phyloP scores from a whole-genome alignment of 2,797 vertebrate species.

The Sebastiscus albofasciatus region DNA sequence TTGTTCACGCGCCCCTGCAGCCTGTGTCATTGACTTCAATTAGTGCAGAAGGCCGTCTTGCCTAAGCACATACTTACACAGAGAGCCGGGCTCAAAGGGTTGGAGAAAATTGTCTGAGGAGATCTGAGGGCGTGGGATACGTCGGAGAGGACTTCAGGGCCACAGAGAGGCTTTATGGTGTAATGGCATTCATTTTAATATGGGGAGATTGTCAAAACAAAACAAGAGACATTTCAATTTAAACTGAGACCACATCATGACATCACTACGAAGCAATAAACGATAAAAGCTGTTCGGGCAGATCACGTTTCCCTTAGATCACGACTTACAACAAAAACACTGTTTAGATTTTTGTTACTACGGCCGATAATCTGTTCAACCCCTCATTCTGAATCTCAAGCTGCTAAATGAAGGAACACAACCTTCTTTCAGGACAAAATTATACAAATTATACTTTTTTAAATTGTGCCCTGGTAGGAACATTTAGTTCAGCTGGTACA shows the following conservation, averaged over 20 bases:
- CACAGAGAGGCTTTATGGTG: background rate
- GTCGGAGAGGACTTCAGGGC: background rate
- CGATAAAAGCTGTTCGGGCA: background rate
- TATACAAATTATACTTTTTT: background rate
- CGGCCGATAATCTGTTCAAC: background rate
- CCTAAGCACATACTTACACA: constrained; percentile 71
- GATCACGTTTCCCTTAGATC: constrained; percentile 1
- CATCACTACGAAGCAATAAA: background rate
- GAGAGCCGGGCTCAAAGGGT: constrained; percentile 62
- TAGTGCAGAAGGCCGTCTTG: constrained; percentile 71
- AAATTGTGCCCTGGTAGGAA: background rate
- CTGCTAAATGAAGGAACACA: background rate
- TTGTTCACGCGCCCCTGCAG: constrained; percentile 71
- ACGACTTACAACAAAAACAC: background rate
- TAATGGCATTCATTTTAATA: constrained; percentile 9
- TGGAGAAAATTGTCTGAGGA: constrained; percentile 40
- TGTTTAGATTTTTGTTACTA: background rate
- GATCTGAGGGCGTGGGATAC: constrained; percentile 28
- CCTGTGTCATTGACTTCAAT: constrained; percentile 83
- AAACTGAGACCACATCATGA: background rate
- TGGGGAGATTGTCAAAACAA: background rate
- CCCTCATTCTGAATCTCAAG: background rate
- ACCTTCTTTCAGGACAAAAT: background rate
- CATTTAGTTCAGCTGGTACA: background rate
- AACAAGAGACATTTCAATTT: background rate